Conservation (phyloP, 2,113 vertebrate species). For the Carlito syrichta region DNA sequence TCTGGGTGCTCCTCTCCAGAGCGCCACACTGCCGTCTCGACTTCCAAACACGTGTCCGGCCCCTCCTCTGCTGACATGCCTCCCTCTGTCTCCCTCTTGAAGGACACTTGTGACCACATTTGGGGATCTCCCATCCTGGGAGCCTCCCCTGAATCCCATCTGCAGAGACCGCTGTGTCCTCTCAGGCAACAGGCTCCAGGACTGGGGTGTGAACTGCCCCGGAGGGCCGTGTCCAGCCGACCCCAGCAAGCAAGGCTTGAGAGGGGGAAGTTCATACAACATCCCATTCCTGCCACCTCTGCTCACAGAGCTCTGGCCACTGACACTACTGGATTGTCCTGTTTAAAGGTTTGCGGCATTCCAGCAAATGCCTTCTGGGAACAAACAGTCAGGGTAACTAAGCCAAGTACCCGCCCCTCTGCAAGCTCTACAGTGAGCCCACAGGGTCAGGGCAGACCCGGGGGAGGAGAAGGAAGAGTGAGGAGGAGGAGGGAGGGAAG, state of each 20-base stretch:
- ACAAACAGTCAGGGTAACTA: background rate
- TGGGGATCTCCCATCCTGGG: background rate
- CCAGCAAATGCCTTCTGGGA: background rate
- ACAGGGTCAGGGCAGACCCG: no score
- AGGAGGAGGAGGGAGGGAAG: background rate
- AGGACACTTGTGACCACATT: background rate
- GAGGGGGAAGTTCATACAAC: background rate
- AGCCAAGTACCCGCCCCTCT: background rate
- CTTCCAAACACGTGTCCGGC: background rate
- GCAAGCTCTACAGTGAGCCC: background rate
- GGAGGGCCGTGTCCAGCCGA: background rate
- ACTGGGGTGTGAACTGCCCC: background rate
- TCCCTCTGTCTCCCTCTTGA: background rate
- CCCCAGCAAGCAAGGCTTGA: accelerated
- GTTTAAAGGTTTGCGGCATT: background rate
- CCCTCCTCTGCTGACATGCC: background rate
- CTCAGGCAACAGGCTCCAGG: background rate
- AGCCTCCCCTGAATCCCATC: background rate
- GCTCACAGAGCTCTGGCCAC: background rate
- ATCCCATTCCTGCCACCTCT: background rate
- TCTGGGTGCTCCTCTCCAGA: background rate
- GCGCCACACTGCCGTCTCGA: no score
- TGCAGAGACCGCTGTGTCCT: background rate
- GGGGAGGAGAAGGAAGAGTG: background rate
- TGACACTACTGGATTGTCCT: background rate